These are phyloP conservation scores for Rafetus swinhoei DNA, from an alignment of 2,113 vertebrate genomes.

Conservation along the genomic window DNA sequence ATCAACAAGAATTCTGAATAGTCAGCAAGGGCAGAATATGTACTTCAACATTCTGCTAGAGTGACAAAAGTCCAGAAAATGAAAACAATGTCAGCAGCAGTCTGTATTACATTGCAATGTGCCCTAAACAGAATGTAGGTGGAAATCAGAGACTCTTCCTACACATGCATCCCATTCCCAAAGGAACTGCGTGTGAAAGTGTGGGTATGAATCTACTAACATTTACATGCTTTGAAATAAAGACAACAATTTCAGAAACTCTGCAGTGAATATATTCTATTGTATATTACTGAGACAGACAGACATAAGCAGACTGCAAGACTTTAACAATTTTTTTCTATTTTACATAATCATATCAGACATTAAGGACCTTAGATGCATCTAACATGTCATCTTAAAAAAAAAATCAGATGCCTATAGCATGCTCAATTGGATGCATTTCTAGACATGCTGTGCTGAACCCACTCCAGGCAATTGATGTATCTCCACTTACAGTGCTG, in stretches of 20 bases:
- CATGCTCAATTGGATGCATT: not conserved
- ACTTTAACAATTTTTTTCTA: not conserved
- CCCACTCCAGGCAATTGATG: not conserved
- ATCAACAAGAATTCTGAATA: not conserved
- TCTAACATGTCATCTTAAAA: not conserved
- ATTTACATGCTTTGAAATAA: not conserved
- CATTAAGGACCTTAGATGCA: not conserved
- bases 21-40: not conserved
- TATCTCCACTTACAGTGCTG: not conserved
- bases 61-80: not conserved
- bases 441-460: not conserved
- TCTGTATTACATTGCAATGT: not conserved
- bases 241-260: not conserved
- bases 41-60: not conserved
- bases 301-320: not conserved
- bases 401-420: not conserved
- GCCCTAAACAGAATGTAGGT: accelerated
- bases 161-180: not conserved
- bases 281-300: not conserved
- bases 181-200: not conserved
- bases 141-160: not conserved
- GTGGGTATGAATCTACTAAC: not conserved
- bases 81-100: not conserved
- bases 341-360: not conserved
- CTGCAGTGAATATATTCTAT: not conserved